Evolutionary conservation across 2,113 vertebrate species (phyloP).

Genomic region (Zapornia atra): DNA sequence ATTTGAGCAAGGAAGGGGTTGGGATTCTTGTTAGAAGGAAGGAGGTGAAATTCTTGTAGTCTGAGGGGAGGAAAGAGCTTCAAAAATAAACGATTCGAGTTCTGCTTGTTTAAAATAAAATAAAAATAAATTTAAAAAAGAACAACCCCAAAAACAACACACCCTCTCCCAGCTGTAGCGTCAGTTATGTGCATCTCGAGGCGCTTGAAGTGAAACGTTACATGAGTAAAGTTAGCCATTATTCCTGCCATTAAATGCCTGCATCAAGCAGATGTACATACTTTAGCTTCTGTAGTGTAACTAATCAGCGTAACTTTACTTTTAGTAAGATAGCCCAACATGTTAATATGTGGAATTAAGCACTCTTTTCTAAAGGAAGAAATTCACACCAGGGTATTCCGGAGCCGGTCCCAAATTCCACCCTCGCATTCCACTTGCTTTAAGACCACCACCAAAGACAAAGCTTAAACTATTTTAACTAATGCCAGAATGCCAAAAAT

Average conservation of each 20-base stretch:
- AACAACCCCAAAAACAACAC: neutral
- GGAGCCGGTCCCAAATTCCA: conserved; percentile 14
- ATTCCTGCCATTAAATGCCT: conserved; percentile 38
- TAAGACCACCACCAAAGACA: conserved; percentile 54
- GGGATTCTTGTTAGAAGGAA: neutral
- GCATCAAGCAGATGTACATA: conserved; percentile 70
- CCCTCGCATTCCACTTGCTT: conserved; percentile 50
- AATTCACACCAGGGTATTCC: conserved; percentile 60
- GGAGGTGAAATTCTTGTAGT: conserved; percentile 12
- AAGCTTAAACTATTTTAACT: conserved; percentile 45
- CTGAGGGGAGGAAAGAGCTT: neutral
- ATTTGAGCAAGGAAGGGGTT: neutral
- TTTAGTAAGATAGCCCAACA: conserved; percentile 61
- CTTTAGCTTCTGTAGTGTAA: conserved; percentile 71
- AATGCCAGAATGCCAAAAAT: conserved; percentile 53
- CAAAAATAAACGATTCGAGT: neutral
- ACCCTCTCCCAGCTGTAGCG: neutral
- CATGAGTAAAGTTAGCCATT: conserved; percentile 48
- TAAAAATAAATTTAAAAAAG: neutral
- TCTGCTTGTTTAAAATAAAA: conserved; percentile 26
- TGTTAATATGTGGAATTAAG: conserved; percentile 74
- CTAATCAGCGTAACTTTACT: conserved; percentile 74
- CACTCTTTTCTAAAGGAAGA: conserved; percentile 65
- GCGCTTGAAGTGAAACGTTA: neutral
- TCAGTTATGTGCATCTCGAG: neutral